Percentiles rank a stretch among this genome's conserved stretches.
phyloP scores from a whole-genome alignment of 64 coral and sea anemone genomes.

The Montipora sp. region DNA sequence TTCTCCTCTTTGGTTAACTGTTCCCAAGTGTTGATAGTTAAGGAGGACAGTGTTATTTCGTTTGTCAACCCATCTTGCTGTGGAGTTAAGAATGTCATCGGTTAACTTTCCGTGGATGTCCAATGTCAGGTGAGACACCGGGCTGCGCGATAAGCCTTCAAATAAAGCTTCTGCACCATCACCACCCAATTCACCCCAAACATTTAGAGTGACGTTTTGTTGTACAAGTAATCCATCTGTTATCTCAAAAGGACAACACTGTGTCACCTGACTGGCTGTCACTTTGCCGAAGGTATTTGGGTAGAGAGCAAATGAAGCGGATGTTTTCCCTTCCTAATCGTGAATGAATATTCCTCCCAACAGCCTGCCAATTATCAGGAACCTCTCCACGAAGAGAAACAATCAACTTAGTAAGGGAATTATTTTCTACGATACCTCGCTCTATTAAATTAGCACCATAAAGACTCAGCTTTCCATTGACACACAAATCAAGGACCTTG shows the following conservation, averaged over 20 bases:
- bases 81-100: neutral
- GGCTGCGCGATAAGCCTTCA: neutral
- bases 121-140: neutral
- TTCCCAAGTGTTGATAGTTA: neutral
- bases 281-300: neutral
- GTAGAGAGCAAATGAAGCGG: neutral
- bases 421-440: neutral
- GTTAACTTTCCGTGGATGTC: neutral
- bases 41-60: neutral
- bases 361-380: neutral
- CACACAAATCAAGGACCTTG: neutral
- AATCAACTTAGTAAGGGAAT: neutral
- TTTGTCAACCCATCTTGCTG: no score
- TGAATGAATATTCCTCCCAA: neutral
- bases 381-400: neutral
- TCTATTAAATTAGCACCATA: neutral
- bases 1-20: neutral
- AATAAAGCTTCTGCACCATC: neutral
- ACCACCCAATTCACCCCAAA: neutral
- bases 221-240: neutral
- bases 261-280: neutral
- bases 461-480: neutral
- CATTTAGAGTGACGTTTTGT: neutral
- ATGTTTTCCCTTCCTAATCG: neutral
- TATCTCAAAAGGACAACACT: neutral